Evolutionary conservation across 2,797 vertebrate species (phyloP), one percentile per base, ranked within the genome.

Genomic region (Ctenochaetus hawaiiensis): DNA sequence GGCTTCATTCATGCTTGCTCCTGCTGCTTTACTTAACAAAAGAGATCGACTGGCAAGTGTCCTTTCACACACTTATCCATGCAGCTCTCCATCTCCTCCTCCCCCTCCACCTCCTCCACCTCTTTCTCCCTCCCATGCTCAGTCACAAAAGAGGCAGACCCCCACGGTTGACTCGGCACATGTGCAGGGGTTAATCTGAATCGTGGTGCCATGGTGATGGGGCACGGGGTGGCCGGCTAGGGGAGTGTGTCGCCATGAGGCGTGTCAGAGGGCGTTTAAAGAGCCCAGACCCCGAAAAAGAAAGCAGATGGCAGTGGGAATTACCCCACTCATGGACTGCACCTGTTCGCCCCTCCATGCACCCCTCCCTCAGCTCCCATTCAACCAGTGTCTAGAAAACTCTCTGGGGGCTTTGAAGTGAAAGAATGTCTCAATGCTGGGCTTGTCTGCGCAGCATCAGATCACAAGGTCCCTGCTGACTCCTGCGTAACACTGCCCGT

Each of bases 231-330:
- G 70, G 81, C 87, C 67, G 68, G 69, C 87, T 63, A 51, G 71
- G 83, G 91, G 92, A 94, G 92, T 74, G 93, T 94, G 93, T 93
- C 85, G 66, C 88, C 71, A 13, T 83, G 89, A 92, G 91, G 90
- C 84, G 85, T 92, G 89, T 91, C 89, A 84, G 79, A 72, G 93
- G 91, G 84, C 78, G 62, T 92, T 94, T 91, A 84, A 94, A 93
- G 87, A 81, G 51, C 81, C 88, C 72, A 37, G 63, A 72, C 86
- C 80, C 75, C 67, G 72, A 87, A 89, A 92, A 93, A 88, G 90
- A 94, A 94, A 94, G 93, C 95, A 96, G 95, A 96, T 96, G 95
- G 95, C 89, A 75, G 84, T 67, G 41, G 88, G 92, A 93, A 88
- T 89, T 87, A 87, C 91, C 90, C 88, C 85, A 73, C 89, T 89